phyloP scores from a whole-genome alignment of 30 jellyfish, hydroid and myxozoan species.

The Catostylus mosaicus region DNA sequence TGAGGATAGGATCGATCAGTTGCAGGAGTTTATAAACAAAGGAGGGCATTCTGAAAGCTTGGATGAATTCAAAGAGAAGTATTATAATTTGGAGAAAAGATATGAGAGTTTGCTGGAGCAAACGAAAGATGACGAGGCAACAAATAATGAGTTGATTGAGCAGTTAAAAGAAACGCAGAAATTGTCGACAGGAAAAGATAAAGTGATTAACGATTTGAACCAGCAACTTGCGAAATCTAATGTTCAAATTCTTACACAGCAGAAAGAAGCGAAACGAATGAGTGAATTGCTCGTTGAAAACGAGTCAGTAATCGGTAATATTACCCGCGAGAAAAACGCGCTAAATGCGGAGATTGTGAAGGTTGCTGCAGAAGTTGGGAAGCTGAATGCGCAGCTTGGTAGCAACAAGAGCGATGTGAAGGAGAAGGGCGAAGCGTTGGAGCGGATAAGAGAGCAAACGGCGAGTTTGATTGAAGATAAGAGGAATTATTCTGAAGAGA shows the following conservation, averaged over 20 bases:
- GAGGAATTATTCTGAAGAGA: constrained; percentile 14
- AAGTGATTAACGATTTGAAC: constrained; percentile 52
- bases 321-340: constrained; percentile 44
- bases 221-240: constrained; percentile 56
- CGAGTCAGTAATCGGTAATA: constrained; percentile 13
- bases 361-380: constrained; percentile 30
- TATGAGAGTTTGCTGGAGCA: constrained; percentile 41
- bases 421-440: constrained; percentile 34
- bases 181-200: constrained; percentile 60
- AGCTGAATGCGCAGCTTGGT: constrained; percentile 25
- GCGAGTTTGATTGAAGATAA: constrained; percentile 32
- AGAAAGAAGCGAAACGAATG: constrained; percentile 53
- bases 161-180: constrained; percentile 64
- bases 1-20: constrained; percentile 57
- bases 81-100: constrained; percentile 38
- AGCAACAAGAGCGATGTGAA: not conserved
- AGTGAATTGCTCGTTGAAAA: constrained; percentile 25
- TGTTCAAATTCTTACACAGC: constrained; percentile 25
- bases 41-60: constrained; percentile 30
- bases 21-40: constrained; percentile 50
- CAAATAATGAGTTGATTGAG: constrained; percentile 54
- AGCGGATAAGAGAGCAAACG: constrained; percentile 47
- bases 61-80: constrained; percentile 46
- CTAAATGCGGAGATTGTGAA: constrained; percentile 23
- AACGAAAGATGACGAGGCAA: constrained; percentile 63